Percentiles rank a stretch among this genome's conserved stretches.
These are phyloP conservation scores for Buathra laborator DNA, from an alignment of 2,888 invertebrate genomes.

Conservation along the genomic window DNA sequence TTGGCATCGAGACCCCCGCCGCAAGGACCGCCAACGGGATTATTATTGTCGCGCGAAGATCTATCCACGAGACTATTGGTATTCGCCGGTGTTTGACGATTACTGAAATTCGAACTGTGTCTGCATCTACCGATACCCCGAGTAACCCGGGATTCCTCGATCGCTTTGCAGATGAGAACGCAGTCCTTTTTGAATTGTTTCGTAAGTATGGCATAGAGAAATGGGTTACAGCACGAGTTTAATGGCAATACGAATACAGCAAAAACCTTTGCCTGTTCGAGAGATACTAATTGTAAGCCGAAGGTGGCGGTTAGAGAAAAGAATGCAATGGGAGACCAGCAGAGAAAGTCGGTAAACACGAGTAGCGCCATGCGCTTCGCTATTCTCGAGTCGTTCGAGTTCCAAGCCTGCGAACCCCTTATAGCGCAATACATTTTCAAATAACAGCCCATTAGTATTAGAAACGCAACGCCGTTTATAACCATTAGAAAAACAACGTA, in stretches of 20 bases:
- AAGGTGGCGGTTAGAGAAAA: conserved; percentile 97
- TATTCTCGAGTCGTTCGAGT: conserved; percentile 97
- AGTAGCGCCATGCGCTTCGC: conserved; percentile 98
- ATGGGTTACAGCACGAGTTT: conserved; percentile 99
- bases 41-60: conserved; percentile 89
- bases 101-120: conserved; percentile 95
- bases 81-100: conserved; percentile 94
- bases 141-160: conserved; percentile 97
- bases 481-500: conserved; percentile 97
- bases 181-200: conserved; percentile 99
- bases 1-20: conserved; percentile 5
- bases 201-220: conserved; percentile 98
- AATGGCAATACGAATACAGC: conserved; percentile 98
- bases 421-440: conserved; percentile 99
- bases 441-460: conserved; percentile 98
- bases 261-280: conserved; percentile 98
- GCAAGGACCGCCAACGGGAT: conserved; percentile 84
- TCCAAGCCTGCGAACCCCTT: conserved; percentile 98
- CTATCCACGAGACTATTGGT: conserved; percentile 94
- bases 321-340: conserved; percentile 99
- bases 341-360: conserved; percentile 98
- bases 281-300: conserved; percentile 94
- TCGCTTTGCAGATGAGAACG: conserved; percentile 97
- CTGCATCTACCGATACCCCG: conserved; percentile 94
- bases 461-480: conserved; percentile 97